phyloP scores from a whole-genome alignment of 2,797 vertebrate species.

The Anguilla anguilla region DNA sequence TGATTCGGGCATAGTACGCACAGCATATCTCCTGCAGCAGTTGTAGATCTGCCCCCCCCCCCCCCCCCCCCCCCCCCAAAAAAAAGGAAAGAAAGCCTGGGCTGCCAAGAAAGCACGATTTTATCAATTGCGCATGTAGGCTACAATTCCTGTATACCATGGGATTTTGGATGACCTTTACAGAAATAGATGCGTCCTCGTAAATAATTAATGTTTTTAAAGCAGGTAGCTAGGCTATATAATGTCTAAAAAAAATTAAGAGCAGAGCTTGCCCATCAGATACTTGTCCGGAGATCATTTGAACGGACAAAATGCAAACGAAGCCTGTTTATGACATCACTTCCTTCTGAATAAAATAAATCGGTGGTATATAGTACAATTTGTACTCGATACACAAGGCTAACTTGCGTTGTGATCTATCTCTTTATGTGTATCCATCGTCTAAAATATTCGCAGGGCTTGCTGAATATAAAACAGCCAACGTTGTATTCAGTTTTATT shows the following conservation, averaged over 20 bases:
- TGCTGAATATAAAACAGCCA: neutral
- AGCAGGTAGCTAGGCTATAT: neutral
- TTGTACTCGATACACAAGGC: neutral
- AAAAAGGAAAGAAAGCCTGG: neutral
- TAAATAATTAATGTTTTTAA: neutral
- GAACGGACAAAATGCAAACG: neutral
- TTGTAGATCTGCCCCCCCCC: neutral
- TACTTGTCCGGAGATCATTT: neutral
- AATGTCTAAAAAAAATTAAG: neutral
- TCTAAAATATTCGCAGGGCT: neutral
- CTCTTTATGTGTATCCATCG: neutral
- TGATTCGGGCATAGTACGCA: neutral
- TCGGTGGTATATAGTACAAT: neutral
- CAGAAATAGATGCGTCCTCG: neutral
- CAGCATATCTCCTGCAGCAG: neutral
- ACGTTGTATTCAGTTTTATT: neutral
- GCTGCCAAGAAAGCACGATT: neutral
- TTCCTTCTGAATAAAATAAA: slow-evolving; percentile 9
- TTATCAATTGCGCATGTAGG: neutral
- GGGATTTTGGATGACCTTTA: neutral
- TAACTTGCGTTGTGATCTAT: neutral
- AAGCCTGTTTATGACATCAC: neutral
- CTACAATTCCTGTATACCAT: neutral
- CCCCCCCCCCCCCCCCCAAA: neutral
- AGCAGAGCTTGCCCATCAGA: neutral